phyloP scores from a whole-genome alignment of 2,113 vertebrate genomes.

The Lampris incognitus region DNA sequence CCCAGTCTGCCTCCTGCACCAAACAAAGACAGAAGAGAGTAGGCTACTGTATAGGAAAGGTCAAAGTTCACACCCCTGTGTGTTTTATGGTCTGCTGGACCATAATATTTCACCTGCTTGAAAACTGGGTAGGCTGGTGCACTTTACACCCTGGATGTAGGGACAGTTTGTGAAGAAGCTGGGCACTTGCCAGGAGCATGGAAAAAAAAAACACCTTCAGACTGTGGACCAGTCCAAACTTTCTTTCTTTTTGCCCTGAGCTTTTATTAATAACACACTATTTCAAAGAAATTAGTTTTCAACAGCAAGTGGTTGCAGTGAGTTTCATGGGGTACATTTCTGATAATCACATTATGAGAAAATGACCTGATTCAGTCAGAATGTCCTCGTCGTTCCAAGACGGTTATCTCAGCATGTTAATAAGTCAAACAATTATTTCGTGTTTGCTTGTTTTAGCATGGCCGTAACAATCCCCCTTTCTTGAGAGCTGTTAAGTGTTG shows the following conservation, averaged over 20 bases:
- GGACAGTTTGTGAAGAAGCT: conserved; percentile 39
- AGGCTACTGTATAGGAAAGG: conserved; percentile 65
- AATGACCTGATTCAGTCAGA: conserved; percentile 11
- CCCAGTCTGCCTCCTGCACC: conserved; percentile 61
- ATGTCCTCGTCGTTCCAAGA: conserved; percentile 8
- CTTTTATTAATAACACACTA: neutral
- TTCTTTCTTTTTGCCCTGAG: too few species aligned
- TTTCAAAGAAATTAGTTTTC: neutral
- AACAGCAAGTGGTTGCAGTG: conserved; percentile 14
- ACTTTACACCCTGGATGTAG: conserved; percentile 45
- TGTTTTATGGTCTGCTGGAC: conserved; percentile 72
- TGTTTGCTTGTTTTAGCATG: conserved; percentile 17
- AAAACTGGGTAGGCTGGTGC: conserved; percentile 15
- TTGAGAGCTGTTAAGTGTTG: neutral
- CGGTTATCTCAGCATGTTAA: conserved; percentile 28
- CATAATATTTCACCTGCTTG: conserved; percentile 67
- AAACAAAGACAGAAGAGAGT: conserved; percentile 71
- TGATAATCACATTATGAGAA: conserved; percentile 28
- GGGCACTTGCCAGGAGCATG: conserved; percentile 37
- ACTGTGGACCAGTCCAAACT: too few species aligned
- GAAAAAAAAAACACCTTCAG: conserved; percentile 2
- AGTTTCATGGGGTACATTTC: neutral
- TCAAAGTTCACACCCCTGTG: conserved; percentile 66
- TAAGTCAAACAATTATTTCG: conserved; percentile 32
- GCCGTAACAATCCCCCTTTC: conserved; percentile 26